Base-by-base conservation (phyloP, 2,113 vertebrate genomes). In the Myotis lucifugus region DNA sequence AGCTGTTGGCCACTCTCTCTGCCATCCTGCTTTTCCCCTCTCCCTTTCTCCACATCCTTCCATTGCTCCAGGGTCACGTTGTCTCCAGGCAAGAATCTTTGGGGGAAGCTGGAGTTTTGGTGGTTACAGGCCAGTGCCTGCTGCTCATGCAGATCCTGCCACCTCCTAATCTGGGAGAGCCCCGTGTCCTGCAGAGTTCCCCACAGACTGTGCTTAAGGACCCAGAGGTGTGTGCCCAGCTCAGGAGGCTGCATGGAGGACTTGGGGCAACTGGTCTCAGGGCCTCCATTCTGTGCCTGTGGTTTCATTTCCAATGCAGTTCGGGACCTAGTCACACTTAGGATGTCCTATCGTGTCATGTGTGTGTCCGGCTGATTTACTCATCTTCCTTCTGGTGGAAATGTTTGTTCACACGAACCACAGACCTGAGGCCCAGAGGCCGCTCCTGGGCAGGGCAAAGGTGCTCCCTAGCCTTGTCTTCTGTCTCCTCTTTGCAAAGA, bases 131-230 rank as follows among this genome's bases (percentile, higher is more conserved):
- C 25, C n/a, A 21, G 34, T 29, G 18, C 40, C 56, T 50, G 66
- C 46, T 42, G 29, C 73, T 52, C 3, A 0, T 54, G 64, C 12
- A 34, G 19, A 90, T 19, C 61, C 40, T 40, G 3, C 11, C n/a
- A 14, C 94, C 94, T 88, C 89, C 94, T 1, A 66, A 85, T 54
- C 64, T 70, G 90, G 87, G 96, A 91, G 32, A 92, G 74, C 84
- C 93, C 79, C 89, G 67, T 76, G 86, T 94, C 83, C 54, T 69
- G 19, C 6, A 52, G 29, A 2, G 8, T 27, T 48, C 27, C 8
- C 50, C 15, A 2, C 52, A 78, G 95, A 94, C 95, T 89, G 88
- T 1, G 29, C 79, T 94, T 89, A 34, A 64, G 69, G 83, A 61
- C 23, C 2, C 29, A 76, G 42, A 70, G n/a, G 29, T 18, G 3